Evolutionary conservation across 2,113 vertebrate genomes (phyloP).

Genomic region (Sclerurus mexicanus): DNA sequence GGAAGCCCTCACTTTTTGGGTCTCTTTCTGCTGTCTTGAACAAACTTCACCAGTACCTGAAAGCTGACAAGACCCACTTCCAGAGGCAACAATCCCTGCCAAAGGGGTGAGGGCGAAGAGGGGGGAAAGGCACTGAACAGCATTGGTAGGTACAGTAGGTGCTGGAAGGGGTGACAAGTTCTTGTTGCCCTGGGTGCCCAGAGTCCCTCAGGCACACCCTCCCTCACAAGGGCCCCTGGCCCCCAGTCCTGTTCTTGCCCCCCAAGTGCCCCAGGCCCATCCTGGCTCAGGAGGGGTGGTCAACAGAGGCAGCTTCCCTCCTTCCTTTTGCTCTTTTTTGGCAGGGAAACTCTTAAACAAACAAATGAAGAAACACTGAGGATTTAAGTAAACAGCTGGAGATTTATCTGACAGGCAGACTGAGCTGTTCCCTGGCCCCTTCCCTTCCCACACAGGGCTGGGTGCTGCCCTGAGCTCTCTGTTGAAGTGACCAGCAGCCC

Average conservation of each 20-base stretch:
- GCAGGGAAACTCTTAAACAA: constrained; percentile 67
- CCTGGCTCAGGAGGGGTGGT: not conserved
- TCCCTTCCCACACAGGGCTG: not conserved
- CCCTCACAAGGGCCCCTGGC: not conserved
- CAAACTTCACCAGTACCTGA: not conserved
- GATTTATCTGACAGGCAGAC: constrained; percentile 46
- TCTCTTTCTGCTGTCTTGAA: not conserved
- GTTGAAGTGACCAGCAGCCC: not conserved
- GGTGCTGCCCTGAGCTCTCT: not conserved
- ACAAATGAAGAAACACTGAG: constrained; percentile 65
- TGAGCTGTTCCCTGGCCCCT: constrained; percentile 9
- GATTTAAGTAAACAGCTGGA: constrained; percentile 60
- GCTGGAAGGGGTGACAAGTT: not conserved
- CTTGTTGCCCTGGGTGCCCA: not conserved
- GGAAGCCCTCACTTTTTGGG: not conserved
- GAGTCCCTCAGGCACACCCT: not conserved
- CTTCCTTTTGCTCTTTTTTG: constrained; percentile 62
- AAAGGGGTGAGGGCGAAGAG: not conserved
- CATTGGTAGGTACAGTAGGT: not conserved
- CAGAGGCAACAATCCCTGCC: not conserved
- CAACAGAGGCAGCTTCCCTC: not conserved
- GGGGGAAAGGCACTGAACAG: not conserved
- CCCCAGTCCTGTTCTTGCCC: not conserved
- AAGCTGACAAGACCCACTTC: not conserved
- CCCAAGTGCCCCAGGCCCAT: not conserved